A percentile compares a stretch with the other conserved stretches of the same genome.
These are phyloP conservation scores for Mystacornis crossleyi DNA, from an alignment of 2,113 vertebrate genomes.

Conservation along the genomic window DNA sequence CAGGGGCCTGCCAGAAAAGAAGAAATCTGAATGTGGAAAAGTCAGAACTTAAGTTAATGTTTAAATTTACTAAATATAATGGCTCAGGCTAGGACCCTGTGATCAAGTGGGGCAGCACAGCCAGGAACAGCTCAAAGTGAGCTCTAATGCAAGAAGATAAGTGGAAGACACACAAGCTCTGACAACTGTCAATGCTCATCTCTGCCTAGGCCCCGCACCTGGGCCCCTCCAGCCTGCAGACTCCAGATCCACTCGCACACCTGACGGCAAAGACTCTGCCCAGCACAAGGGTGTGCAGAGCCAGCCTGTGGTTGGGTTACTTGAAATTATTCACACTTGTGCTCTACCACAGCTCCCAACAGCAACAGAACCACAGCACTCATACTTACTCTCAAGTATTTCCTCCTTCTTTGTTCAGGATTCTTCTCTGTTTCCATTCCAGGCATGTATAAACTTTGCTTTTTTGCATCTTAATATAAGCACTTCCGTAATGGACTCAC, in stretches of 20 bases:
- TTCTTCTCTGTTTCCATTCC: not conserved
- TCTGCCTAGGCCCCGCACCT: not conserved
- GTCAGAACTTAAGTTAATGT: not conserved
- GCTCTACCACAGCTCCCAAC: not conserved
- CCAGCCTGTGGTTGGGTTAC: not conserved
- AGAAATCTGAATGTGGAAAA: not conserved
- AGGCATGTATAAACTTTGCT: not conserved
- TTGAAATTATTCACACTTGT: not conserved
- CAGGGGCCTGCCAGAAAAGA: not conserved
- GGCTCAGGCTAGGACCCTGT: not conserved
- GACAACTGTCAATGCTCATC: not conserved
- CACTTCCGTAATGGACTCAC: not conserved
- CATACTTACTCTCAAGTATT: not conserved
- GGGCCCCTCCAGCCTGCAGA: not conserved
- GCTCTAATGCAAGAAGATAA: not conserved
- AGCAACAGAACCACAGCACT: not conserved
- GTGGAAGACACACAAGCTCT: not conserved
- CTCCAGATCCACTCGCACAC: not conserved
- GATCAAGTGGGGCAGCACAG: not conserved
- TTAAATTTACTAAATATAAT: not conserved
- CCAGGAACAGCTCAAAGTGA: not conserved
- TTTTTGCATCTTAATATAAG: slow-evolving; percentile 1
- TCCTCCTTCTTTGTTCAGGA: not conserved
- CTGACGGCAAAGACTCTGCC: not conserved
- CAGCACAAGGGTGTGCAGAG: not conserved